A percentile compares a stretch with the other conserved stretches of the same genome.
These are phyloP conservation scores for Pygoscelis adeliae DNA, from an alignment of 2,113 vertebrate species.

Conservation along the genomic window DNA sequence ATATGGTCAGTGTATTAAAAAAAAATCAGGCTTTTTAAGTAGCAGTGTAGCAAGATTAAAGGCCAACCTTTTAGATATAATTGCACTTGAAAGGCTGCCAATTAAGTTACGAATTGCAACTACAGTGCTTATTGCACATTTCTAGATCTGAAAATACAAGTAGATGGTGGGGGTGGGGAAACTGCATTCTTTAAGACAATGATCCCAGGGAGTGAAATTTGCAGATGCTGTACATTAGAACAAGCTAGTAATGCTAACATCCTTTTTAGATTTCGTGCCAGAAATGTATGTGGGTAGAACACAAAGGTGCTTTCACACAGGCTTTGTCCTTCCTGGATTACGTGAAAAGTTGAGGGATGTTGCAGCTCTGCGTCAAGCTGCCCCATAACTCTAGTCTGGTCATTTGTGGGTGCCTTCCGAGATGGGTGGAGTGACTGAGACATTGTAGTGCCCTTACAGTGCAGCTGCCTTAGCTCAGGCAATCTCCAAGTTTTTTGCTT, in stretches of 20 bases:
- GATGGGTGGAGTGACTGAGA: not conserved
- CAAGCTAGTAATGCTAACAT: not conserved
- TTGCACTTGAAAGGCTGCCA: conserved; percentile 63
- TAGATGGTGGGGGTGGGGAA: not conserved
- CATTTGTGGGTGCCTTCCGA: not conserved
- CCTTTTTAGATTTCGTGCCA: not conserved
- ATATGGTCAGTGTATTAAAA: conserved; percentile 53
- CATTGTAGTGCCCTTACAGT: not conserved
- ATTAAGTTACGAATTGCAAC: conserved; percentile 53
- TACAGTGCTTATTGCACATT: not conserved
- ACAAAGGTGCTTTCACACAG: not conserved
- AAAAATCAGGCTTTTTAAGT: conserved; percentile 55
- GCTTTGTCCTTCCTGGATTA: not conserved
- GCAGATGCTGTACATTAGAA: not conserved
- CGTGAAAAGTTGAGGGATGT: not conserved
- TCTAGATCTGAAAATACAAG: conserved; percentile 10
- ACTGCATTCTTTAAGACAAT: not conserved
- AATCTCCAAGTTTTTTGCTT: not conserved
- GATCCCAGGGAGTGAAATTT: not conserved
- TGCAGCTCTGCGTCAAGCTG: not conserved
- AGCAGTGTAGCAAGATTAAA: conserved; percentile 49
- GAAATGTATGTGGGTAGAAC: not conserved
- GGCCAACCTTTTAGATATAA: conserved; percentile 49
- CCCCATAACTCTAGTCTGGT: not conserved
- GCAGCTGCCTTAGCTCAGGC: not conserved